Percentiles rank a stretch among this genome's conserved stretches.
Conservation (phyloP, 2,888 invertebrate genomes). For the Amphiduros pacificus region DNA sequence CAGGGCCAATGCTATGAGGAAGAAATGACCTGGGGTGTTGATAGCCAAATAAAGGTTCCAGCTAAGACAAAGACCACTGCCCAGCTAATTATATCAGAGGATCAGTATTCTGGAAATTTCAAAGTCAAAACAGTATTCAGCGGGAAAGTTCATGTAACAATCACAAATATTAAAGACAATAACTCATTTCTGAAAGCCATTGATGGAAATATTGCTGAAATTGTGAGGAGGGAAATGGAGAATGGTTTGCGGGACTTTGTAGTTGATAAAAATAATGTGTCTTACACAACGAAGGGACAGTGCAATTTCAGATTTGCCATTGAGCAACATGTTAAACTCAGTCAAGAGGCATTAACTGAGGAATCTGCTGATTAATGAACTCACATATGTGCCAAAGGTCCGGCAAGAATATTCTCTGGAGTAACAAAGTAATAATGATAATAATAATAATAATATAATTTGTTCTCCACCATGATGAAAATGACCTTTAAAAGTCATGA, state of each 20-base stretch:
- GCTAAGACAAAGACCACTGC: constrained; percentile 54
- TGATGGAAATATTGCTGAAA: constrained; percentile 46
- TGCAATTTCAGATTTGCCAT: constrained; percentile 39
- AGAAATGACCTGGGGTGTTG: constrained; percentile 62
- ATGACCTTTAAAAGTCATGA: no score
- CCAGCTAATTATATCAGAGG: constrained; percentile 60
- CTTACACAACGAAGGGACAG: constrained; percentile 39
- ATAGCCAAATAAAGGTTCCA: constrained; percentile 60
- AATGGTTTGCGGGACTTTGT: constrained; percentile 28
- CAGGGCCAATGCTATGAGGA: constrained; percentile 55
- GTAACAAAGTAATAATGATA: no score
- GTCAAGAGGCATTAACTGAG: constrained; percentile 28
- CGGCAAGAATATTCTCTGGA: no score
- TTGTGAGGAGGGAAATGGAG: constrained; percentile 31
- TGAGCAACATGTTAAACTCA: constrained; percentile 38
- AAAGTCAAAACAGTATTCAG: constrained; percentile 47
- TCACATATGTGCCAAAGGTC: no score
- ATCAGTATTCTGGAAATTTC: constrained; percentile 59
- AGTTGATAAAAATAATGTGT: constrained; percentile 30
- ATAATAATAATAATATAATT: no score
- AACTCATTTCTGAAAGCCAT: constrained; percentile 35
- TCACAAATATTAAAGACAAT: constrained; percentile 32
- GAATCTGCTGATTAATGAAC: no score
- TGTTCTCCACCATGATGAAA: no score
- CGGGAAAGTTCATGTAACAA: constrained; percentile 37